Evolutionary conservation across 2,113 vertebrate species (phyloP), one percentile per base, ranked within the genome.

Genomic region (Eurypyga helias): DNA sequence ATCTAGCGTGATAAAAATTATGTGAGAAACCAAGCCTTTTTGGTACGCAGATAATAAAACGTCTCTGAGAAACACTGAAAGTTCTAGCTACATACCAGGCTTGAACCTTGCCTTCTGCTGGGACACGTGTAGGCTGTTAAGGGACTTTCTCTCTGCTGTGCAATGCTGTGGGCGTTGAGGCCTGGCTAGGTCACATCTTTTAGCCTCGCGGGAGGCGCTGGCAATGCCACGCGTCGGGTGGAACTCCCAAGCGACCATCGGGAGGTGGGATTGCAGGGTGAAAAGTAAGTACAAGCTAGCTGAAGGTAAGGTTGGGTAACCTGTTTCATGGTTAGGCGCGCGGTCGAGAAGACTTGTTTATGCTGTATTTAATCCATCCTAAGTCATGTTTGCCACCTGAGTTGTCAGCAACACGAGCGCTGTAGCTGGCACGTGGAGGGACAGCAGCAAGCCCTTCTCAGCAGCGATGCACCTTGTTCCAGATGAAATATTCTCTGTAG

Each of bases 391-490:
- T 1, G 0, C 46, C 21, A 0, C 41, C 12, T 26, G 72, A 54
- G 38, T 60, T 72, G 11, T 34, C 23, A 41, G 28, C n/a, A 45
- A 49, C 18, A 25, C 2, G 2, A 55, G 45, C 6, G 1, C 36
- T 52, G 78, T 26, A 55, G 52, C 23, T 49, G 52, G 7, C 51
- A 17, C 13, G 2, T 7, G 38, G 41, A n/a, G 60, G 25, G 33
- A n/a, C 23, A 46, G 33, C 34, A 80, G 21, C 5, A 11, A 57
- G 36, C 86, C 64, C 10, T 38, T 26, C 54, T 70, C 49, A 21
- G 0, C 3, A 18, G 58, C 88, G 65, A 1, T 7, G n/a, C n/a
- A 26, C 11, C 0, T 58, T 29, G 24, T 58, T 87, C 49, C 57
- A 51, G 41, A 0, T 66, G 23, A 46, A 86, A 48, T 26, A 55